Percentiles rank a stretch among this genome's conserved stretches.
phyloP scores from a whole-genome alignment of 2,888 invertebrate species.

The Ligdia adustata region DNA sequence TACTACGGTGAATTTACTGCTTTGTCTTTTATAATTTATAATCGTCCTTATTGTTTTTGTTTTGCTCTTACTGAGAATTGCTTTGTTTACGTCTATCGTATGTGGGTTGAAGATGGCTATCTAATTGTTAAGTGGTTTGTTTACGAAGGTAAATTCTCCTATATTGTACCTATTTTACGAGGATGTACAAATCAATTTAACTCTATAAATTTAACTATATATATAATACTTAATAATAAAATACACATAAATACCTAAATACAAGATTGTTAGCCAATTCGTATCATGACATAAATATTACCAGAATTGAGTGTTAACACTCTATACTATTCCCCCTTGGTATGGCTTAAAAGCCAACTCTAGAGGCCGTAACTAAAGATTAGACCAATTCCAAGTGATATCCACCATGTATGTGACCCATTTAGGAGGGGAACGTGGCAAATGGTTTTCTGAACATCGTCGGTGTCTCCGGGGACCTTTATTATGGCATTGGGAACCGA shows the following conservation, averaged over 20 bases:
- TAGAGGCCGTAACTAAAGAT: conserved; percentile 65
- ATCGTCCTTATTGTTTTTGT: conserved; percentile 22
- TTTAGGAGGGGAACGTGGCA: conserved; percentile 57
- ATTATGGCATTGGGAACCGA: conserved; percentile 43
- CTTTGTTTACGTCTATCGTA: too few species aligned
- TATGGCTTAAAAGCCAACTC: conserved; percentile 53
- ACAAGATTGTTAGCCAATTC: not conserved
- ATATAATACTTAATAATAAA: too few species aligned
- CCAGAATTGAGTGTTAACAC: conserved; percentile 23
- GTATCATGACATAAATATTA: conserved; percentile 2
- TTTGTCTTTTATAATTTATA: conserved; percentile 27
- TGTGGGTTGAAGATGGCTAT: not conserved
- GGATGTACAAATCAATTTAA: too few species aligned
- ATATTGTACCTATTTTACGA: too few species aligned
- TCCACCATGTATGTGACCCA: conserved; percentile 57
- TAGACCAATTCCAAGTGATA: conserved; percentile 65
- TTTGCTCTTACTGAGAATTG: not conserved
- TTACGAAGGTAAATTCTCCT: too few species aligned
- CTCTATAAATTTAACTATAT: too few species aligned
- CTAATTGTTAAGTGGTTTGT: not conserved
- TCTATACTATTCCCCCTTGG: conserved; percentile 23
- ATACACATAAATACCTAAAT: too few species aligned
- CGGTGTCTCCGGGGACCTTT: conserved; percentile 49
- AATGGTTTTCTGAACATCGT: conserved; percentile 63
- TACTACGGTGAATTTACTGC: conserved; percentile 25